Base-by-base conservation (phyloP, 2,797 vertebrate genomes). In the Poeciliopsis presidionis region DNA sequence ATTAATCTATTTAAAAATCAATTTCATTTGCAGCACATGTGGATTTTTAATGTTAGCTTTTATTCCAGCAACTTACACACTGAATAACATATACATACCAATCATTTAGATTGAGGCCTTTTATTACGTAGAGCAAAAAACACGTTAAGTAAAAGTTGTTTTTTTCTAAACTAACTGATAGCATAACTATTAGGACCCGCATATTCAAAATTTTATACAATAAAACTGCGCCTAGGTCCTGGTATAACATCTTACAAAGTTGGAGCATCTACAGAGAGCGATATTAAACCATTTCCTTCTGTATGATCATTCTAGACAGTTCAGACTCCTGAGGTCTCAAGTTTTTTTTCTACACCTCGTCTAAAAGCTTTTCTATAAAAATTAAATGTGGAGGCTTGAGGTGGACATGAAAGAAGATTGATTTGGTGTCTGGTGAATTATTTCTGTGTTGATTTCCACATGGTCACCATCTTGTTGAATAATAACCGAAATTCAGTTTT, bases 1-100 rank as follows among this genome's bases (percentile, higher is more conserved):
- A 86, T 84, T 81, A 81, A 88, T 86, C 77, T 71, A 46, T 84
- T 77, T 84, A 85, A 85, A 73, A 81, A 71, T 81, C 53, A 57
- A 74, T 86, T 84, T 76, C 9, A 80, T 81, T 83, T 76, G 30
- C 46, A 28, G 30, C 45, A 9, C 6, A 5, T 72, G 47, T 65
- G 14, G 39, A 75, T 76, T 72, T 14, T 16, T 43, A 69, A 69
- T 69, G 36, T 25, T 43, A 13, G 9, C 3, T 67, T 69, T 43
- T 41, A 69, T 18, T 25, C 33, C 39, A 69, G 5, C 39, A 69
- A 18, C 11, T 14, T 43, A 69, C 4, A 43, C 22, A n/a, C 41
- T 13, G 20, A 67, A 39, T 8, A 65, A 5, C 63, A 36, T 39
- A 65, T 7, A 39, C 7, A 65, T 39, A 65, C 7, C 61, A 7